Percentiles rank a stretch among this genome's conserved stretches.
Conservation (phyloP, 2,888 invertebrate species). For the Drosophila dives region DNA sequence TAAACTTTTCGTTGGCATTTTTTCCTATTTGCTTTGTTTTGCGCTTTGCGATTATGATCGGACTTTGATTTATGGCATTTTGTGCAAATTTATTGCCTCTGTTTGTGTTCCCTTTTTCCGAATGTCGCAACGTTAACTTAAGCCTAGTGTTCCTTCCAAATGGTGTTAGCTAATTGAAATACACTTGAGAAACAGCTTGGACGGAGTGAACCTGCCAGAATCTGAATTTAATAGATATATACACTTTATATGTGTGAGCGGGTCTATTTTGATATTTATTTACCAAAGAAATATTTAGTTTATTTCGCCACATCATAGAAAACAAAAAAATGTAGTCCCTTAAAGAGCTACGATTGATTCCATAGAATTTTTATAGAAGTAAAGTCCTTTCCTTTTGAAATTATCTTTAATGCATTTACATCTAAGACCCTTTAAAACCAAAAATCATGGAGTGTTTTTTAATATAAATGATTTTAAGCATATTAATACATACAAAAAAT, state of each 20-base stretch:
- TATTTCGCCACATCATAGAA: background rate
- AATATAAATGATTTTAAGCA: too few relatives aligned
- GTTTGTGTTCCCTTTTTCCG: slow-evolving; percentile 54
- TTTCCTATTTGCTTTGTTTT: slow-evolving; percentile 37
- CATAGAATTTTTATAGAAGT: too few relatives aligned
- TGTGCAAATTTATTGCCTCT: slow-evolving; percentile 75
- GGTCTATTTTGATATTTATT: background rate
- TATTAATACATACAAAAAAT: too few relatives aligned
- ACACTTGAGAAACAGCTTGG: background rate
- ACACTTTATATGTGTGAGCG: background rate
- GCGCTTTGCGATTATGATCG: slow-evolving; percentile 71
- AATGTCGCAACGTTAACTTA: slow-evolving; percentile 3
- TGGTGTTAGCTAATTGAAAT: slow-evolving; percentile 55
- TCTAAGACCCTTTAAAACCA: too few relatives aligned
- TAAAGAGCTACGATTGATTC: too few relatives aligned
- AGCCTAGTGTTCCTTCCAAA: background rate
- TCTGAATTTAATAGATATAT: background rate
- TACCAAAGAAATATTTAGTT: background rate
- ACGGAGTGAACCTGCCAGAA: background rate
- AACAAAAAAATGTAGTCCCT: too few relatives aligned
- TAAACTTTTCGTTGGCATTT: slow-evolving; percentile 37
- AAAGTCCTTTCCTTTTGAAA: too few relatives aligned
- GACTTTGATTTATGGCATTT: slow-evolving; percentile 74
- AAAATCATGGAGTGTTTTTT: too few relatives aligned
- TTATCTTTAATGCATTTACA: too few relatives aligned